Evolutionary conservation across 2,113 vertebrate genomes (phyloP), one percentile per base, ranked within the genome.

Genomic region (Chloropsis cyanopogon): DNA sequence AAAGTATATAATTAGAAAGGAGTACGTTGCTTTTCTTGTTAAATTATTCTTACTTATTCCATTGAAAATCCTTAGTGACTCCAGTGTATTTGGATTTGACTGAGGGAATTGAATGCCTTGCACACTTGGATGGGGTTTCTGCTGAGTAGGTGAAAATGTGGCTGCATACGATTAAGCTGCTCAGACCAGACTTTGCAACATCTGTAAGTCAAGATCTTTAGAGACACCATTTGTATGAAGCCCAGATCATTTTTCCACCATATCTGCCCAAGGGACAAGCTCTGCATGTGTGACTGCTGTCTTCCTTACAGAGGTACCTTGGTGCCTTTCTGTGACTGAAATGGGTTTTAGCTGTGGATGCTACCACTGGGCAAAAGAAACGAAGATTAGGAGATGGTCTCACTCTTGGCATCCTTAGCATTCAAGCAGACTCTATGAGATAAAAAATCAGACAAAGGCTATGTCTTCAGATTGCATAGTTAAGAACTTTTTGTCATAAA

Each of bases 301-400:
- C 15, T 22, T 42, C 33, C 12, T 35, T 14, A 22, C 21, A 56
- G 19, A 0, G 1, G 19, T 31, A 33, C 37, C 16, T 57, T 2
- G 0, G 10, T 56, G 23, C 31, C 21, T 44, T 77, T 57, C 53
- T 25, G 33, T 0, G 3, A 4, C 52, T 59, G 44, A 60, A 72
- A 52, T 3, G 3, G 4, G 4, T 65, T 65, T 80, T 80, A 63
- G 14, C 33, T 92, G 29, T 20, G 49, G 26, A 9, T 47, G 26
- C 16, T 64, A 39, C 21, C 14, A 11, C 41, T 41, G 41, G 26
- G 11, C 18, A 41, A 25, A 54, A 60, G 22, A 12, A 69, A 18
- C 0, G 0, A 37, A 29, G 11, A 11, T 25, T 64, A 33, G 15
- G 37, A 49, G 9, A 10, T 37, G 7, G 7, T 41, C 10, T 92